These are phyloP conservation scores for Nycticebus coucang DNA, from an alignment of 2,113 vertebrate genomes.

Conservation along the genomic window DNA sequence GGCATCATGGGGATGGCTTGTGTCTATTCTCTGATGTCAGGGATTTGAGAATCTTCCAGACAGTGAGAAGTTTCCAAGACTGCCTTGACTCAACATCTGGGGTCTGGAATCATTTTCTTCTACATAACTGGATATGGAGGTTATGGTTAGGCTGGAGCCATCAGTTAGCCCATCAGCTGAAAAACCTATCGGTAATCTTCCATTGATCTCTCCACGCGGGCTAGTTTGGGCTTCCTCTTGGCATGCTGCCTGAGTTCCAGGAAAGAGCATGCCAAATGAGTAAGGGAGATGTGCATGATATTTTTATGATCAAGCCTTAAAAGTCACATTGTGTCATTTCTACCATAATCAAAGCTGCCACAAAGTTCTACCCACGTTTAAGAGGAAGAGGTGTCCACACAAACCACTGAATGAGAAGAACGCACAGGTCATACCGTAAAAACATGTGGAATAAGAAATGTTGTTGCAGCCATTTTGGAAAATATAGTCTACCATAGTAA, in stretches of 20 bases:
- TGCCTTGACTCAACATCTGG: background rate
- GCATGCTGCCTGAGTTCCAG: background rate
- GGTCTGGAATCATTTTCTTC: background rate
- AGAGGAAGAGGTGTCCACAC: background rate
- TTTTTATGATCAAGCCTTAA: background rate
- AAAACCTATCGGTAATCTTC: background rate
- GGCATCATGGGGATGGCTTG: background rate
- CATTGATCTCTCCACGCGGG: background rate
- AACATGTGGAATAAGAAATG: background rate
- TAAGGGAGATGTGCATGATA: background rate
- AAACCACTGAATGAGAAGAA: background rate
- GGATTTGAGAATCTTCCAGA: background rate
- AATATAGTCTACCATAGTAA: background rate
- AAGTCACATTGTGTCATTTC: background rate
- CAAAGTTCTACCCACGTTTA: background rate
- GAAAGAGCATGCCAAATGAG: background rate
- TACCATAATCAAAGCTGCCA: background rate
- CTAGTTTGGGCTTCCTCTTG: background rate
- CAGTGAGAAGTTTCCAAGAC: background rate
- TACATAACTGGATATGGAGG: background rate
- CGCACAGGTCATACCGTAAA: background rate
- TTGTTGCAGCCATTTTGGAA: background rate
- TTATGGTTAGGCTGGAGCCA: background rate
- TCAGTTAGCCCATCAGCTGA: background rate
- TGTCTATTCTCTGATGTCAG: background rate